A percentile compares a stretch with the other conserved stretches of the same genome.
Conservation (phyloP, 2,113 vertebrate genomes). For the Ceyx margarethae region DNA sequence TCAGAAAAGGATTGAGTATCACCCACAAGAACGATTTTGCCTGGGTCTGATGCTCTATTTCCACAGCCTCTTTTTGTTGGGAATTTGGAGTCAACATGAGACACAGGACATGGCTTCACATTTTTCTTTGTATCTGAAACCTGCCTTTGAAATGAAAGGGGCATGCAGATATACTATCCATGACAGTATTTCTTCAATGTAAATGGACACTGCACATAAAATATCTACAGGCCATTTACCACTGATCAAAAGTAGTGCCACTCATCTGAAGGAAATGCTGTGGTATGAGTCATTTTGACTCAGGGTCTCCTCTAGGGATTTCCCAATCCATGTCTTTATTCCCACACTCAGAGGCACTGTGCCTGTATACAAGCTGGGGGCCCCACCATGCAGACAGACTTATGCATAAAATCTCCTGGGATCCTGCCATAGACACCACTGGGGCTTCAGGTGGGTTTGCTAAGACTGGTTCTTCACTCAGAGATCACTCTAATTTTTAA, state of each 20-base stretch:
- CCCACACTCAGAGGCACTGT: neutral
- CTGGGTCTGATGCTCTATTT: neutral
- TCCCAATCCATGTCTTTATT: neutral
- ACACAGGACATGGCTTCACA: neutral
- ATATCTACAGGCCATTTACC: neutral
- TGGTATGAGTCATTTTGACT: neutral
- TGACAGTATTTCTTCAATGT: neutral
- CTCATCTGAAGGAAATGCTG: neutral
- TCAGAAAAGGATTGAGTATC: neutral
- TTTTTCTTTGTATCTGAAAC: neutral
- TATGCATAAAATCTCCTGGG: fast-evolving
- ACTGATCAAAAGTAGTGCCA: neutral
- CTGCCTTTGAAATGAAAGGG: neutral
- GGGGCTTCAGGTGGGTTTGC: neutral
- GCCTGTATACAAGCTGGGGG: neutral
- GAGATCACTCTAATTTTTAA: neutral
- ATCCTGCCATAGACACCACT: neutral
- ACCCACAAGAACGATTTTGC: neutral
- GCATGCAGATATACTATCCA: neutral
- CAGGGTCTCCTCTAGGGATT: neutral
- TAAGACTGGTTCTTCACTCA: neutral
- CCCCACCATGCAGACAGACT: neutral
- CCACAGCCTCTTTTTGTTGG: neutral
- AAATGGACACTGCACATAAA: neutral
- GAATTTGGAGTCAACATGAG: neutral